Evolutionary conservation across 2,113 vertebrate genomes (phyloP).

Genomic region (Paradoxurus hermaphroditus): DNA sequence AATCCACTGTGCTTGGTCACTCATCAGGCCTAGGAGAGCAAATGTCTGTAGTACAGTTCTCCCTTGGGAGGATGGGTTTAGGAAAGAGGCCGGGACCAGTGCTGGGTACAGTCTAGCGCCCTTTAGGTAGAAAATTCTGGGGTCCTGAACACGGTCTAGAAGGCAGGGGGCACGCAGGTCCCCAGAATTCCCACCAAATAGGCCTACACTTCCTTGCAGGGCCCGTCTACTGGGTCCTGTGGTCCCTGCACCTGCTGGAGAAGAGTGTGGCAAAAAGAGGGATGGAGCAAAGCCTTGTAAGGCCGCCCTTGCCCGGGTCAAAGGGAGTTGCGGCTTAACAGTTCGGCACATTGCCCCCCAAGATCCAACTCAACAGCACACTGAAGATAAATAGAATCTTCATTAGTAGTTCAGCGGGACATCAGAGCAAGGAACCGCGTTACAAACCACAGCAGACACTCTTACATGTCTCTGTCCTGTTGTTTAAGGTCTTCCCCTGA

Average conservation of each 20-base stretch:
- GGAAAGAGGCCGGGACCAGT: too few species aligned
- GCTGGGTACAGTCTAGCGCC: background rate
- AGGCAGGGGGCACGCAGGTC: background rate
- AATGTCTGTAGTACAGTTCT: accelerated
- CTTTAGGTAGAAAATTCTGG: background rate
- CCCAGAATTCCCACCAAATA: background rate
- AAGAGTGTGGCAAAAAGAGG: background rate
- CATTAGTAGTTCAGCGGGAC: background rate
- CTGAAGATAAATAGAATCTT: background rate
- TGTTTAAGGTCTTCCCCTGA: background rate
- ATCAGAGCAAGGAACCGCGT: background rate
- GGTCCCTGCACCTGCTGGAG: background rate
- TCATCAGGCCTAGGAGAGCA: background rate
- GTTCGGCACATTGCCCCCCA: background rate
- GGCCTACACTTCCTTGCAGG: background rate
- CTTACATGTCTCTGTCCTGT: background rate
- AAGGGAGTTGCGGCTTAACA: background rate
- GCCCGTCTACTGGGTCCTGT: background rate
- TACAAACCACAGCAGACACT: background rate
- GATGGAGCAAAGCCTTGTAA: background rate
- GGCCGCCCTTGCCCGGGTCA: background rate
- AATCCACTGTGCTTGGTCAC: background rate
- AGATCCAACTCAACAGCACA: background rate
- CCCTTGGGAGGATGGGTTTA: background rate
- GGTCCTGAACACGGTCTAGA: background rate